Percentiles rank a stretch among this genome's conserved stretches.
Conservation (phyloP, 2,797 vertebrate genomes). For the Zalophus californianus region DNA sequence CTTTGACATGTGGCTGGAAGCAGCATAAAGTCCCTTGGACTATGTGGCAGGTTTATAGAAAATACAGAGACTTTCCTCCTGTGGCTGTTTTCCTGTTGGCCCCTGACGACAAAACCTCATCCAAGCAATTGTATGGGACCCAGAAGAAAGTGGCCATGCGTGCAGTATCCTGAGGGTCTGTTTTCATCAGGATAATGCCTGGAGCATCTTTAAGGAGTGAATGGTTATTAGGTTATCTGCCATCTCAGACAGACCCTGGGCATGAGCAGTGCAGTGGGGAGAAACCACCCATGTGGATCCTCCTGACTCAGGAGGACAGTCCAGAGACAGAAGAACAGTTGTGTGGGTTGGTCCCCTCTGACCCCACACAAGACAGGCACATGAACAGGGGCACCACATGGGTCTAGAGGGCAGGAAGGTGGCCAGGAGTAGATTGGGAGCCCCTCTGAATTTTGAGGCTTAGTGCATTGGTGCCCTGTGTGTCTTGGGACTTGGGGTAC, state of each 20-base stretch:
- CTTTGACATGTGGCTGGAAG: neutral
- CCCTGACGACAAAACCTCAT: neutral
- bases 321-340: neutral
- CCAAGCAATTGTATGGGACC: neutral
- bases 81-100: neutral
- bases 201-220: neutral
- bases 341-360: neutral
- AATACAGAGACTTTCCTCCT: neutral
- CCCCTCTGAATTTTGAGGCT: neutral
- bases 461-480: neutral
- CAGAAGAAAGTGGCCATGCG: neutral
- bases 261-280: neutral
- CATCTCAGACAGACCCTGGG: neutral
- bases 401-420: fast-evolving
- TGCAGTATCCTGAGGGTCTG: neutral
- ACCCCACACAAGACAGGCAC: neutral
- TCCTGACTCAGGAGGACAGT: neutral
- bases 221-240: neutral
- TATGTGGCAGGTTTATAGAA: neutral
- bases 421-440: neutral
- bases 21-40: neutral
- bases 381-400: neutral
- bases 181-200: neutral
- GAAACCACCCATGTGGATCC: neutral
- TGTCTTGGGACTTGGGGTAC: neutral